These are phyloP conservation scores for Desmophyllum pertusum DNA, from an alignment of 92 coral and sea anemone species.

Conservation along the genomic window DNA sequence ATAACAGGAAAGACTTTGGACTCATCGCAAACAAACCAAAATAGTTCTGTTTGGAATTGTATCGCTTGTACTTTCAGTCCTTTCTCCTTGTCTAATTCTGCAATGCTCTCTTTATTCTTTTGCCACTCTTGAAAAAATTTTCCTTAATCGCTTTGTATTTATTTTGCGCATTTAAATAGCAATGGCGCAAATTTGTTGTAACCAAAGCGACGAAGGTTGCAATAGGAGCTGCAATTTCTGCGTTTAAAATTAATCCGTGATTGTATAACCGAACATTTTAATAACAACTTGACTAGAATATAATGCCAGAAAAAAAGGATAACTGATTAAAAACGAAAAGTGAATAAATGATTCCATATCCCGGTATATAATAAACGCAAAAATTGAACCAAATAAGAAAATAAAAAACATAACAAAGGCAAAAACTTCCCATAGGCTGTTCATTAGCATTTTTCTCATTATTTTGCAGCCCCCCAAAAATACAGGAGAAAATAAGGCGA, in stretches of 20 bases:
- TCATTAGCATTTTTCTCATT: no score
- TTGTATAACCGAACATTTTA: background rate
- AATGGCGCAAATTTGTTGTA: background rate
- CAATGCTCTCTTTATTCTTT: background rate
- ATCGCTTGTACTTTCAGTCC: background rate
- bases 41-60: conserved; percentile 21
- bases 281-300: background rate
- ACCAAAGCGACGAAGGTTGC: background rate
- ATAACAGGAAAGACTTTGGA: background rate
- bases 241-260: conserved; percentile 12
- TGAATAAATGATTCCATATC: background rate
- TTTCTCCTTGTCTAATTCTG: background rate
- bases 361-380: no score
- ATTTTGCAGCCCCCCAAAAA: no score
- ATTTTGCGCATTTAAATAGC: conserved; percentile 1
- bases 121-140: background rate
- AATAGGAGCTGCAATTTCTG: background rate
- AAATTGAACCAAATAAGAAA: no score
- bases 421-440: no score
- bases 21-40: conserved; percentile 14
- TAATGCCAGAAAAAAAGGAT: background rate
- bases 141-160: background rate
- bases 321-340: no score
- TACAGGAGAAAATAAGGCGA: background rate
- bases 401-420: no score